A percentile compares a stretch with the other conserved stretches of the same genome.
phyloP scores from a whole-genome alignment of 2,113 vertebrate genomes.

The Larimichthys crocea region DNA sequence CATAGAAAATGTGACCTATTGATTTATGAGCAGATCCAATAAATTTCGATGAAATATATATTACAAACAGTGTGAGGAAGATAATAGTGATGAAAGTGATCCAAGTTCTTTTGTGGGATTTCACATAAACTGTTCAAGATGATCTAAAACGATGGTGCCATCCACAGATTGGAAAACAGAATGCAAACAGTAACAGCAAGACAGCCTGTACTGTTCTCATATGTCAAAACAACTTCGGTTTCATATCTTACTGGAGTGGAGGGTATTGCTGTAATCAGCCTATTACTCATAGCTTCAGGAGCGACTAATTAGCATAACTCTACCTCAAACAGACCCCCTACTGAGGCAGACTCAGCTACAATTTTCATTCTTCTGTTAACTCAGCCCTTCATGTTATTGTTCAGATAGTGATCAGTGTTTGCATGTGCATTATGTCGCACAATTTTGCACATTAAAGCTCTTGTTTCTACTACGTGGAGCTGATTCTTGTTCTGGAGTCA shows the following conservation, averaged over 20 bases:
- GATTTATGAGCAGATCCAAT: too few relatives aligned
- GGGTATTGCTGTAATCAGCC: constrained; percentile 60
- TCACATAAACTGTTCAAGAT: neutral
- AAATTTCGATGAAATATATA: too few relatives aligned
- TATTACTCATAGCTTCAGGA: constrained; percentile 34
- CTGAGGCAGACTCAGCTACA: constrained; percentile 42
- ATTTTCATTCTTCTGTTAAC: constrained; percentile 35
- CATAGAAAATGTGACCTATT: too few relatives aligned
- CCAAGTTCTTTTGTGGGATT: neutral
- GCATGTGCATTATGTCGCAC: neutral
- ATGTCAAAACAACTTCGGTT: constrained; percentile 38
- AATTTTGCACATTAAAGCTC: constrained; percentile 21
- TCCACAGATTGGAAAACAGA: neutral
- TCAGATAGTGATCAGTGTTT: constrained; percentile 28
- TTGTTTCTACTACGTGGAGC: neutral
- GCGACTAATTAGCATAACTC: constrained; percentile 50
- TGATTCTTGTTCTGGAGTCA: constrained; percentile 7
- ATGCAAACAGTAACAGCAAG: neutral
- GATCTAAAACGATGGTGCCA: neutral
- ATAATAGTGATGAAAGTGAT: neutral
- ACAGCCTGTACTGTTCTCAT: too few relatives aligned
- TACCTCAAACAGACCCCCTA: constrained; percentile 46
- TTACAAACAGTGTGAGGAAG: too few relatives aligned
- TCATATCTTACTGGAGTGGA: constrained; percentile 30
- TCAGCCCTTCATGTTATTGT: constrained; percentile 30